These are phyloP conservation scores for Dynastes grantii DNA, from an alignment of 2,888 invertebrate genomes.

Conservation along the genomic window DNA sequence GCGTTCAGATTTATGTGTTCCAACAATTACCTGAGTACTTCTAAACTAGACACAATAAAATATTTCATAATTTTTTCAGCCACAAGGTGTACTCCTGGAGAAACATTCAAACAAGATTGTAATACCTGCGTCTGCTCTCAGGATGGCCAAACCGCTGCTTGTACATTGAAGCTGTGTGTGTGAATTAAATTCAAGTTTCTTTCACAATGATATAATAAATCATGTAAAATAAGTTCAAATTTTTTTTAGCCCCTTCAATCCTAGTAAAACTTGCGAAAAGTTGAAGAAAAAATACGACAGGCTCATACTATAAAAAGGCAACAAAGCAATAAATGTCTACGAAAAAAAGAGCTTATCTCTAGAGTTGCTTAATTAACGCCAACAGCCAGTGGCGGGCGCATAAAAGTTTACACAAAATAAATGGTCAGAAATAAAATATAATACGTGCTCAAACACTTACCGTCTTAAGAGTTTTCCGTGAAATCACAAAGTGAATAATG, in stretches of 20 bases:
- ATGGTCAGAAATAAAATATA: too few relatives aligned
- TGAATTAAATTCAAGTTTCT: neutral
- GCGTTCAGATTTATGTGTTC: neutral
- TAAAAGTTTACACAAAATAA: too few relatives aligned
- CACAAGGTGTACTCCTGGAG: conserved; percentile 13
- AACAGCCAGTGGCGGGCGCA: too few relatives aligned
- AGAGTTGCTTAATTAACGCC: too few relatives aligned
- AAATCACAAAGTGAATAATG: too few relatives aligned
- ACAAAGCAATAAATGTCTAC: too few relatives aligned
- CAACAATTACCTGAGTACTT: neutral
- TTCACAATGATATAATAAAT: neutral
- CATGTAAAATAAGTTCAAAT: conserved; percentile 13
- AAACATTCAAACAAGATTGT: conserved; percentile 64
- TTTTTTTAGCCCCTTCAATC: neutral
- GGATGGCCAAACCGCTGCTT: conserved; percentile 70
- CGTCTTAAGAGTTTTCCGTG: too few relatives aligned
- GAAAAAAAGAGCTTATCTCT: too few relatives aligned
- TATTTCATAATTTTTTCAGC: conserved; percentile 8
- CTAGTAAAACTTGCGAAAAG: too few relatives aligned
- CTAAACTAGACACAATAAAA: neutral
- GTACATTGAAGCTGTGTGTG: conserved; percentile 70
- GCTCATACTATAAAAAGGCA: too few relatives aligned
- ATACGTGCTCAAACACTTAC: too few relatives aligned
- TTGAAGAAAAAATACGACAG: too few relatives aligned
- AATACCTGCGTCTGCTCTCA: conserved; percentile 73